These are phyloP conservation scores for Eospalax fontanierii DNA, from an alignment of 2,797 vertebrate genomes.

Conservation along the genomic window DNA sequence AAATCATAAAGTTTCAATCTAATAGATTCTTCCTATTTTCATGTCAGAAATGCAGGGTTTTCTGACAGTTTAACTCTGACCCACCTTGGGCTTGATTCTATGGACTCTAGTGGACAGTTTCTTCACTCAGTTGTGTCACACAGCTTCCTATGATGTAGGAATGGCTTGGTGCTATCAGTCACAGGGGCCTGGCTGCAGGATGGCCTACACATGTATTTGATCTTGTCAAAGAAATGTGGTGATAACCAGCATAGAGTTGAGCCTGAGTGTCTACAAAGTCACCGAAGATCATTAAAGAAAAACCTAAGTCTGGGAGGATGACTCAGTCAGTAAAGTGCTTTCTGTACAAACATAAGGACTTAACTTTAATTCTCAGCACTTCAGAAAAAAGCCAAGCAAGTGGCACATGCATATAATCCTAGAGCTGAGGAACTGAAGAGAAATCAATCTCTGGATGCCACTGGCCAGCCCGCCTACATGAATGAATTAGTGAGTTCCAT, in stretches of 20 bases:
- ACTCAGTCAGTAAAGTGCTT: neutral
- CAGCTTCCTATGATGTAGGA: neutral
- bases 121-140: neutral
- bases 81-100: neutral
- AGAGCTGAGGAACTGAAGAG: neutral
- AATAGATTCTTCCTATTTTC: neutral
- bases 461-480: too few relatives aligned
- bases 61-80: constrained; percentile 1
- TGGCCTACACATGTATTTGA: neutral
- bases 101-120: neutral
- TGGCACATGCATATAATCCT: too few relatives aligned
- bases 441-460: neutral
- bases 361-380: neutral
- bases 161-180: neutral
- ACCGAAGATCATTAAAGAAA: constrained; percentile 41
- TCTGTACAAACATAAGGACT: neutral
- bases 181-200: neutral
- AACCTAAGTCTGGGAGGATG: neutral
- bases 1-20: constrained; percentile 21
- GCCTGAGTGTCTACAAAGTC: neutral
- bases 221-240: neutral
- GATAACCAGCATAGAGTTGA: neutral
- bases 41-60: neutral
- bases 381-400: neutral
- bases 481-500: too few relatives aligned